Conservation (phyloP, 2,888 invertebrate genomes). For the Hylaea fasciaria region DNA sequence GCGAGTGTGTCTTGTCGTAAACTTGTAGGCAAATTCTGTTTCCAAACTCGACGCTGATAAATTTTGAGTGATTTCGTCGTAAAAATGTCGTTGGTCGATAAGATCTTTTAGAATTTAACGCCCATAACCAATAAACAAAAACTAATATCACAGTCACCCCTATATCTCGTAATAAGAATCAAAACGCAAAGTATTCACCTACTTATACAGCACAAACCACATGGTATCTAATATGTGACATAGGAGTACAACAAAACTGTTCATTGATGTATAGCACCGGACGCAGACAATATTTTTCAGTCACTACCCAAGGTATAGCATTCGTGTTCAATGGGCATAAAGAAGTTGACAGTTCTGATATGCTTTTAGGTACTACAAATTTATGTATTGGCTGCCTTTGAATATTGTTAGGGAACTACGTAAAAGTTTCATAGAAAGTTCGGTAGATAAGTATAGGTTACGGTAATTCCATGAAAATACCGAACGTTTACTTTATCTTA, state of each 20-base stretch:
- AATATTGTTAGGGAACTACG: constrained; percentile 16
- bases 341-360: constrained; percentile 44
- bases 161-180: no score
- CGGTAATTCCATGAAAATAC: not conserved
- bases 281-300: constrained; percentile 41
- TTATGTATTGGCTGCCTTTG: constrained; percentile 31
- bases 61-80: constrained; percentile 7
- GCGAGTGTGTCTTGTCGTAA: constrained; percentile 17
- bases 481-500: not conserved
- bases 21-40: constrained; percentile 45
- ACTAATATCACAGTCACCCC: no score
- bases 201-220: constrained; percentile 13
- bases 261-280: constrained; percentile 34
- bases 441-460: not conserved
- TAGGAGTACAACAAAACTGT: constrained; percentile 7
- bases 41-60: constrained; percentile 8
- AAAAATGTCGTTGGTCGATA: not conserved
- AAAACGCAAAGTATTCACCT: not conserved
- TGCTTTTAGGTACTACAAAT: constrained; percentile 32
- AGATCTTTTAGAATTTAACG: not conserved
- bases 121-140: not conserved
- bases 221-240: constrained; percentile 4
- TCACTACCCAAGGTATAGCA: constrained; percentile 38
- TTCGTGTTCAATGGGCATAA: constrained; percentile 45
- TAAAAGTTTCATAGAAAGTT: constrained; percentile 24